Percentiles rank a stretch among this genome's conserved stretches.
phyloP scores from a whole-genome alignment of 1,140 invertebrate species.

The Ooceraea biroi region DNA sequence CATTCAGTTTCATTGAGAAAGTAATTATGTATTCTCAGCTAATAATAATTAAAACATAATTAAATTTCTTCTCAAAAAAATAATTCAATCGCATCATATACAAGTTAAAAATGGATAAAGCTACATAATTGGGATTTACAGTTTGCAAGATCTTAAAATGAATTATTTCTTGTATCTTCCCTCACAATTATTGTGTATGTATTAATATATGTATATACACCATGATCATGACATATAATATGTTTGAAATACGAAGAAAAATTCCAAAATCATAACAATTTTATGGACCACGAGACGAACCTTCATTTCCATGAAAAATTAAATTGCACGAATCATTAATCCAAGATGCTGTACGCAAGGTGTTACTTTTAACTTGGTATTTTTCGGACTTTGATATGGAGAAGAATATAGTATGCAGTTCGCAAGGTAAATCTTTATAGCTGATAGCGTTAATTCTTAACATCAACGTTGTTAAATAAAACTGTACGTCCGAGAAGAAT shows the following conservation, averaged over 20 bases:
- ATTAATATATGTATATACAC: too few species aligned
- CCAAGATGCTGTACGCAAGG: too few species aligned
- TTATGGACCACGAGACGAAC: too few species aligned
- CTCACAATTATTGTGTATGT: background rate
- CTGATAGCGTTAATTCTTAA: slow-evolving; percentile 1
- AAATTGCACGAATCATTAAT: too few species aligned
- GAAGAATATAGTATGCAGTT: background rate
- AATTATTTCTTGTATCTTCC: slow-evolving; percentile 15
- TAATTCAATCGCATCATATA: background rate
- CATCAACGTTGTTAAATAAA: background rate
- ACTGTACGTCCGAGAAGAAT: slow-evolving; percentile 28
- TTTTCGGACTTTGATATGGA: too few species aligned
- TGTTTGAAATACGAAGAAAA: too few species aligned
- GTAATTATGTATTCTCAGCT: background rate
- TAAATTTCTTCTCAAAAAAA: slow-evolving; percentile 3
- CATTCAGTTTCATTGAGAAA: slow-evolving; percentile 14
- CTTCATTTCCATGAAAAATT: too few species aligned
- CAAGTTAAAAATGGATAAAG: slow-evolving; percentile 13
- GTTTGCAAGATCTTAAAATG: slow-evolving; percentile 1
- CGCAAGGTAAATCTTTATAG: slow-evolving; percentile 4
- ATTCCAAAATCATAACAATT: too few species aligned
- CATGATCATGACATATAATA: too few species aligned
- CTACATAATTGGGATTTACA: background rate
- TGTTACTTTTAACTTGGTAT: too few species aligned
- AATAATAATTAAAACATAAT: slow-evolving; percentile 37